Evolutionary conservation across 2,113 vertebrate genomes (phyloP), one percentile per base, ranked within the genome.

Genomic region (Cochlearius cochlearius): DNA sequence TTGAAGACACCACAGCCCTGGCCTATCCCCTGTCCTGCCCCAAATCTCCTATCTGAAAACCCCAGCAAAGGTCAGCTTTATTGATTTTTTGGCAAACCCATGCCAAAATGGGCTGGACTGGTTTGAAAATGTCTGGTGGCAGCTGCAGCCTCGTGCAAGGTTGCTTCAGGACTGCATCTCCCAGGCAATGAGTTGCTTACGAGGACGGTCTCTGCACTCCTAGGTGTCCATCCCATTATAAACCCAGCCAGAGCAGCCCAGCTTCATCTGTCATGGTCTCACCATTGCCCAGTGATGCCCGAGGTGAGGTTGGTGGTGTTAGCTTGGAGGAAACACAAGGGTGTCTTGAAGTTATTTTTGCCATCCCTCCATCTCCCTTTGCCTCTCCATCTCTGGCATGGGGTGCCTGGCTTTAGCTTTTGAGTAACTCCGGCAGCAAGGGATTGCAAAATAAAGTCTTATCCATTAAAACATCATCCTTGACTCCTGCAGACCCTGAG

Each of bases 191-290:
- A 68, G n/a, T 29, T 25, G 6, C 15, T 39, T 17, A 5, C 11
- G 4, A 4, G 79, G 67, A 21, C 0, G 4, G 38, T 0, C 56
- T 85, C 49, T 10, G 60, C 56, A 4, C 71, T 81, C 79, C n/a
- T 83, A 23, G 49, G 11, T 62, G 83, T 49, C 73, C 3, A 6
- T 91, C 75, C 91, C 1, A 5, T 73, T 81, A 12, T 15, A 4
- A 10, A 2, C 4, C 22, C 22, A 4, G 23, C 56, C n/a, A 16
- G 27, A 10, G 20, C 38, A 39, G 25, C 50, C 52, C 1, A 16
- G 7, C 5, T 32, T 20, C 15, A 7, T 15, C 71, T 3, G 0
- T 1, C 2, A 0, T 7, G 18, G 22, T 26, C 83, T 73, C 53
- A 11, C 56, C 2, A 1, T 3, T 22, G 43, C 53, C 36, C 11